Evolutionary conservation across 53 echinoderm and acorn worm genomes (phyloP).

Genomic region (Luidia sarsii): DNA sequence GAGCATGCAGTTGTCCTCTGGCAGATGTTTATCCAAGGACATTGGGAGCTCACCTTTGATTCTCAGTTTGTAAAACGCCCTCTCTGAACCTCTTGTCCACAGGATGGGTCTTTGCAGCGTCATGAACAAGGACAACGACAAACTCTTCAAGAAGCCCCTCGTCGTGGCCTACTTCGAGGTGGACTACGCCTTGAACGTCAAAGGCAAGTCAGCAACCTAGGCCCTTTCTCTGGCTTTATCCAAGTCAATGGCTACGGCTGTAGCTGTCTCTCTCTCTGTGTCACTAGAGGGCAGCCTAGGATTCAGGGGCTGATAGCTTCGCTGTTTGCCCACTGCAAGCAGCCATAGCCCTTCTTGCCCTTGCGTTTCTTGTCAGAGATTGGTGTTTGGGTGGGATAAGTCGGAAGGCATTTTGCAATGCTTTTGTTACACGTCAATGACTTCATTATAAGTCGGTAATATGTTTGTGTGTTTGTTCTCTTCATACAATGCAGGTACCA

Average conservation of each 20-base stretch:
- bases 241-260: neutral
- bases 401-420: no score
- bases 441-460: no score
- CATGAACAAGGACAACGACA: conserved; percentile 70
- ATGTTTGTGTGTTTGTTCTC: conserved; percentile 14
- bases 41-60: no score
- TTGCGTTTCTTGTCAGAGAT: no score
- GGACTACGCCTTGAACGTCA: conserved; percentile 65
- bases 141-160: conserved; percentile 77
- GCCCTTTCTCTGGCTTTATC: neutral
- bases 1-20: neutral
- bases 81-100: no score
- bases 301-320: no score
- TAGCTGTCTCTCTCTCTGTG: neutral
- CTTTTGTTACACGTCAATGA: no score
- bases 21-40: neutral
- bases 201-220: conserved; percentile 58
- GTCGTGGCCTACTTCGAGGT: conserved; percentile 74
- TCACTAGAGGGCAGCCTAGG: no score
- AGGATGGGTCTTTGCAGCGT: conserved; percentile 82
- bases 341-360: no score
- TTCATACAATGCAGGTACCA: conserved; percentile 85
- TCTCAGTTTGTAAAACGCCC: no score
- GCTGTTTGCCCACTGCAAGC: no score
- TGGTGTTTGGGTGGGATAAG: no score